Conservation (phyloP, 2,797 vertebrate species). For the Etheostoma nigrum region DNA sequence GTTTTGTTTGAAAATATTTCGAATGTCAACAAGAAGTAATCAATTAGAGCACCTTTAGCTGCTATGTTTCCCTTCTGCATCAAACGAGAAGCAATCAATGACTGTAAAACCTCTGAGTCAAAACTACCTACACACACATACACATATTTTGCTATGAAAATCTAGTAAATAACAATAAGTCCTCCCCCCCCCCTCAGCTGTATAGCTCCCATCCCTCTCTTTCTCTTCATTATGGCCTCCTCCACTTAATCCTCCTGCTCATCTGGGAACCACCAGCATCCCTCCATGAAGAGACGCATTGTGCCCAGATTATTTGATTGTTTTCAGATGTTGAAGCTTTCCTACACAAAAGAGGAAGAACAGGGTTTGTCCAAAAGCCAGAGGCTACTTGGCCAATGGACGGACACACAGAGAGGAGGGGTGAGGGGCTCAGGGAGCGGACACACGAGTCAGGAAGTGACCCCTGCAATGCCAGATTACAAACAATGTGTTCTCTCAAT, state of each 20-base stretch:
- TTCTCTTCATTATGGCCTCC: constrained; percentile 71
- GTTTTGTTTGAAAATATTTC: no score
- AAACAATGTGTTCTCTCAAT: constrained; percentile 89
- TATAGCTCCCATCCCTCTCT: constrained; percentile 60
- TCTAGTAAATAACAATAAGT: constrained; percentile 71
- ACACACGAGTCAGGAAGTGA: constrained; percentile 91
- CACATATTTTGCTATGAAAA: constrained; percentile 55
- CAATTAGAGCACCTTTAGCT: neutral
- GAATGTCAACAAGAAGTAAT: no score
- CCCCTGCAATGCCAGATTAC: constrained; percentile 84
- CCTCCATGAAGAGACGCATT: constrained; percentile 84
- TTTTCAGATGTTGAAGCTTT: constrained; percentile 87
- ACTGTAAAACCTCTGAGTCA: constrained; percentile 54
- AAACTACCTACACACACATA: constrained; percentile 30
- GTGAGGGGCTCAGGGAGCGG: constrained; percentile 70
- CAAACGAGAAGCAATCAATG: constrained; percentile 55
- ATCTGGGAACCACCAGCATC: constrained; percentile 83
- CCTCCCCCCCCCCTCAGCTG: constrained; percentile 61
- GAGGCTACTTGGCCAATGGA: constrained; percentile 66
- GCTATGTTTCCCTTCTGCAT: constrained; percentile 45
- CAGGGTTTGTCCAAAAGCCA: constrained; percentile 77
- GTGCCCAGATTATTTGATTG: constrained; percentile 88
- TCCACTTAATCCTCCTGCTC: constrained; percentile 82
- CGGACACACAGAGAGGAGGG: constrained; percentile 53
- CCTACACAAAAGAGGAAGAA: constrained; percentile 83